These are phyloP conservation scores for Neogale vison DNA, from an alignment of 2,113 vertebrate species.

Conservation along the genomic window DNA sequence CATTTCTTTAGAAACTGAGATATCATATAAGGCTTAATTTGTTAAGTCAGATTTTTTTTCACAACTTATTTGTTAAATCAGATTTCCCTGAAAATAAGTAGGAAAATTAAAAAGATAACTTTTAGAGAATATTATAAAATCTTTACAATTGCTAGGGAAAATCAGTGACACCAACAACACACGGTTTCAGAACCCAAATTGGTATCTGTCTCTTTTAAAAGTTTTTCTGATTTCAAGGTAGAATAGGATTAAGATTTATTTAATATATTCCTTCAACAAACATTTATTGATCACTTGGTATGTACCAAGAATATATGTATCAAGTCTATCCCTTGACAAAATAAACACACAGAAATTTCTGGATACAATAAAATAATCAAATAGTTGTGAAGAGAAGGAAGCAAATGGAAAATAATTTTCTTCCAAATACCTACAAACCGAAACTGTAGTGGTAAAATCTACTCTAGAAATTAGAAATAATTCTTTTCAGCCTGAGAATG, in stretches of 20 bases:
- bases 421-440: background rate
- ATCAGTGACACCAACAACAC: background rate
- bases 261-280: background rate
- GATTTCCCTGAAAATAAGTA: constrained; percentile 2
- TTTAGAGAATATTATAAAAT: constrained; percentile 27
- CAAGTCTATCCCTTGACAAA: background rate
- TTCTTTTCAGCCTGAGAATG: background rate
- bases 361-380: background rate
- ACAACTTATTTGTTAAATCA: background rate
- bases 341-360: background rate
- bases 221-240: constrained; percentile 23
- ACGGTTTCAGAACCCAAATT: background rate
- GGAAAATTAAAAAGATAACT: background rate
- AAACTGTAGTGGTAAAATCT: background rate
- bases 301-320: background rate
- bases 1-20: constrained; percentile 47
- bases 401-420: constrained; percentile 42
- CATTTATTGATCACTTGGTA: background rate
- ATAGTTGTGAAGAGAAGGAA: constrained; percentile 12
- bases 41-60: background rate
- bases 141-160: background rate
- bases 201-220: background rate
- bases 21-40: background rate
- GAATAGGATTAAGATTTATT: background rate
- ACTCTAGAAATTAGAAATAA: background rate